phyloP scores from a whole-genome alignment of 1,140 invertebrate species.

The Paramacrobiotus metropolitanus region DNA sequence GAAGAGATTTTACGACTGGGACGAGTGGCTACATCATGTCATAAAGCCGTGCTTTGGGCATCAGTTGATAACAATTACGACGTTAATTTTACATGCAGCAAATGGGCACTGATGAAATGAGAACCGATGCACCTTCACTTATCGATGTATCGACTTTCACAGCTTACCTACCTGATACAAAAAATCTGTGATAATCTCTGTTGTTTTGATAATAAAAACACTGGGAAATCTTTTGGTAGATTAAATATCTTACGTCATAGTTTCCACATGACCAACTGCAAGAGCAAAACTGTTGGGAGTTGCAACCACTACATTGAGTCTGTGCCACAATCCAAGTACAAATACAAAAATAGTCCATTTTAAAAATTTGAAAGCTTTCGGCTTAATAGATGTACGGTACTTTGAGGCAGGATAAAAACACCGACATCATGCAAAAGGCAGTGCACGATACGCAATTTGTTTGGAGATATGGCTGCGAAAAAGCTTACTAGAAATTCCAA shows the following conservation, averaged over 20 bases:
- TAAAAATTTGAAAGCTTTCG: too few relatives aligned
- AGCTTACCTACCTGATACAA: too few relatives aligned
- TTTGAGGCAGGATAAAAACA: too few relatives aligned
- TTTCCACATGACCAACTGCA: not conserved
- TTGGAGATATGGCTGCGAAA: too few relatives aligned
- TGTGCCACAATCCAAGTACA: too few relatives aligned
- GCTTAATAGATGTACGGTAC: too few relatives aligned
- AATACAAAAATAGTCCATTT: too few relatives aligned
- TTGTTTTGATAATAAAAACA: not conserved
- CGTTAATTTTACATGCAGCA: constrained; percentile 1
- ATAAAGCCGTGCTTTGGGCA: not conserved
- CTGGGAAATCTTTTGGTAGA: not conserved
- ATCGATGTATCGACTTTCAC: too few relatives aligned
- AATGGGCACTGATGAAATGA: not conserved
- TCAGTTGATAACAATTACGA: not conserved
- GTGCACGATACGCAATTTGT: too few relatives aligned
- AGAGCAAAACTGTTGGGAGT: not conserved
- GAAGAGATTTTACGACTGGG: not conserved
- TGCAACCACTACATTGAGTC: too few relatives aligned
- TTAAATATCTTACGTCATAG: not conserved
- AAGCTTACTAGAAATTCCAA: not conserved
- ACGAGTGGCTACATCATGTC: not conserved
- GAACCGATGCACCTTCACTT: not conserved
- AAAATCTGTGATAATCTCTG: not conserved
- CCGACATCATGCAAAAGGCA: too few relatives aligned